These are phyloP conservation scores for Hystrix cristata DNA, from an alignment of 2,113 vertebrate genomes.

Conservation along the genomic window DNA sequence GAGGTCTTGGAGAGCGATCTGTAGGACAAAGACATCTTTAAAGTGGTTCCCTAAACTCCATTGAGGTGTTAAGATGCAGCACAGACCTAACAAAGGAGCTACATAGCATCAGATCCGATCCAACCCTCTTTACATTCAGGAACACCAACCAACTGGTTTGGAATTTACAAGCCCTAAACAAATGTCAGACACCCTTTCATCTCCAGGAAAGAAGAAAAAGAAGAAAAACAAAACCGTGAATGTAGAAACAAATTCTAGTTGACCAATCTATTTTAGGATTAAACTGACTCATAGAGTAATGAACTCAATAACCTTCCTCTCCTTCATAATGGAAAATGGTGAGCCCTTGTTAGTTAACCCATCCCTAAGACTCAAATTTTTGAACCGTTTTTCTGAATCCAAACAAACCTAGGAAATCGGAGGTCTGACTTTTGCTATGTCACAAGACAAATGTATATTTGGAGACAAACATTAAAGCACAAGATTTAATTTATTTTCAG, in stretches of 20 bases:
- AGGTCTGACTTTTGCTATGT: slow-evolving; percentile 6
- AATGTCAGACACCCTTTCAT: slow-evolving; percentile 89
- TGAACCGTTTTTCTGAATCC: slow-evolving; percentile 39
- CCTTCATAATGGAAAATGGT: slow-evolving; percentile 43
- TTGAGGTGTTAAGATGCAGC: slow-evolving; percentile 92
- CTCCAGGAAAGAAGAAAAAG: slow-evolving; percentile 81
- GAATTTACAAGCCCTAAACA: slow-evolving; percentile 91
- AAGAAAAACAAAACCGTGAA: slow-evolving; percentile 62
- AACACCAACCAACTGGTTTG: slow-evolving; percentile 89
- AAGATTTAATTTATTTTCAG: slow-evolving; percentile 50
- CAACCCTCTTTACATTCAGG: slow-evolving; percentile 88
- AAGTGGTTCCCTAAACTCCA: slow-evolving; percentile 89
- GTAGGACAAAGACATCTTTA: slow-evolving; percentile 91
- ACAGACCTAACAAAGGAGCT: slow-evolving; percentile 88
- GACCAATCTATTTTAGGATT: slow-evolving; percentile 51
- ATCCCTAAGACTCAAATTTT: background rate
- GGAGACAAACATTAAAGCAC: background rate
- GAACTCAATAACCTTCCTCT: background rate
- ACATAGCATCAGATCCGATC: slow-evolving; percentile 72
- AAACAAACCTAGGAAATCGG: slow-evolving; percentile 17
- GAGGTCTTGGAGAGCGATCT: slow-evolving; percentile 89
- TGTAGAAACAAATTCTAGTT: slow-evolving; percentile 57
- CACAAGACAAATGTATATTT: slow-evolving; percentile 57
- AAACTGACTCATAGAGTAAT: slow-evolving; percentile 38
- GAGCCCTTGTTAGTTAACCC: background rate